phyloP scores from a whole-genome alignment of 2,113 vertebrate species.

The Zeus faber region DNA sequence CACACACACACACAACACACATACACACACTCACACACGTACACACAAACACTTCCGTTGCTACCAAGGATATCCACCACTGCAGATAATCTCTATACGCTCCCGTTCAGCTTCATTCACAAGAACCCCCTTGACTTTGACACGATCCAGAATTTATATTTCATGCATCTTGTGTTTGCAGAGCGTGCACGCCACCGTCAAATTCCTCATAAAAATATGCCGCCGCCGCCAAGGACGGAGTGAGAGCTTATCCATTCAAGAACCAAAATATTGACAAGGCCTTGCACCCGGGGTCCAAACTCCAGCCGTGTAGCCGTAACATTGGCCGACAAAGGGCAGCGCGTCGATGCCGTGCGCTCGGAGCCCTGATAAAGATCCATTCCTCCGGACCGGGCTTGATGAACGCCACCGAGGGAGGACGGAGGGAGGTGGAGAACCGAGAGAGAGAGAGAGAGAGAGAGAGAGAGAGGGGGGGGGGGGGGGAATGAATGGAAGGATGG shows the following conservation, averaged over 20 bases:
- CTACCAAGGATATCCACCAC: constrained; percentile 39
- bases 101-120: constrained; percentile 39
- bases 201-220: constrained; percentile 25
- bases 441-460: not conserved
- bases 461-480: not conserved
- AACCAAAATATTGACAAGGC: constrained; percentile 68
- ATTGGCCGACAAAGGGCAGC: constrained; percentile 51
- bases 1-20: constrained; percentile 50
- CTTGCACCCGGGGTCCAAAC: constrained; percentile 49
- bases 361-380: constrained; percentile 57
- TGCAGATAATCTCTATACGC: constrained; percentile 23
- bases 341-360: constrained; percentile 65
- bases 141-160: constrained; percentile 29
- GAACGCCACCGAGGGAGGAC: constrained; percentile 36
- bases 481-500: constrained; percentile 19
- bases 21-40: constrained; percentile 27
- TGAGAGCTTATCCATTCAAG: constrained; percentile 58
- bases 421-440: not conserved
- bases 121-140: no score
- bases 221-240: constrained; percentile 38
- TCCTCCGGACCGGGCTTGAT: constrained; percentile 56
- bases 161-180: constrained; percentile 21
- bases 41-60: not conserved
- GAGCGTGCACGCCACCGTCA: not conserved
- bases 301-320: constrained; percentile 54